phyloP scores from a whole-genome alignment of 2,888 invertebrate species.

The Hirudinaria manillensis region DNA sequence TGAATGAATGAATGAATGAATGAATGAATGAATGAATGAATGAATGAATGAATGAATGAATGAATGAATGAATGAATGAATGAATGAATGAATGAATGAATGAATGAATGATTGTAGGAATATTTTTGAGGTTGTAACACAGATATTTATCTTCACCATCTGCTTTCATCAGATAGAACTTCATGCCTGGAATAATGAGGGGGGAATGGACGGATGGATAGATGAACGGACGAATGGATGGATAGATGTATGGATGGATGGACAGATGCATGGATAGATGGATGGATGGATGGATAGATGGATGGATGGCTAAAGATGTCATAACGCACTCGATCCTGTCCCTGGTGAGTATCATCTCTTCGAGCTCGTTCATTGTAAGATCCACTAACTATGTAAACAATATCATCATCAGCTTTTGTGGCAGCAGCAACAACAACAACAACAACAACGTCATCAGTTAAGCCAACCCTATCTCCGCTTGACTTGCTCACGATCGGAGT shows the following conservation, averaged over 20 bases:
- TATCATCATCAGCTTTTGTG: slow-evolving; percentile 1
- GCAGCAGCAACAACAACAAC: not conserved
- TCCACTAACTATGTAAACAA: no score
- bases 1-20: not conserved
- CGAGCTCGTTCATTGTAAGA: no score
- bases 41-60: not conserved
- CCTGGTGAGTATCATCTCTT: no score
- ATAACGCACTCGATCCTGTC: no score
- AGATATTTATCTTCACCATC: no score
- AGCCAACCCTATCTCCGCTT: not conserved
- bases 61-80: no score
- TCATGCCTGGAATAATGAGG: not conserved
- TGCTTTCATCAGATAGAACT: no score
- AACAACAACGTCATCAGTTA: not conserved
- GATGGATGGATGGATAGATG: no score
- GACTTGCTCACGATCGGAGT: not conserved
- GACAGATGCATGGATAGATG: not conserved
- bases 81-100: not conserved
- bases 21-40: no score
- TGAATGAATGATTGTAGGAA: not conserved
- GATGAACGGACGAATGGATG: not conserved
- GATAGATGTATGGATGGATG: not conserved
- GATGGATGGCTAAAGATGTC: no score
- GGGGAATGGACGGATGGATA: not conserved
- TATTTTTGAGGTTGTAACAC: no score